These are phyloP conservation scores for Rhadinocentrus ornatus DNA, from an alignment of 2,797 vertebrate species.

Conservation along the genomic window DNA sequence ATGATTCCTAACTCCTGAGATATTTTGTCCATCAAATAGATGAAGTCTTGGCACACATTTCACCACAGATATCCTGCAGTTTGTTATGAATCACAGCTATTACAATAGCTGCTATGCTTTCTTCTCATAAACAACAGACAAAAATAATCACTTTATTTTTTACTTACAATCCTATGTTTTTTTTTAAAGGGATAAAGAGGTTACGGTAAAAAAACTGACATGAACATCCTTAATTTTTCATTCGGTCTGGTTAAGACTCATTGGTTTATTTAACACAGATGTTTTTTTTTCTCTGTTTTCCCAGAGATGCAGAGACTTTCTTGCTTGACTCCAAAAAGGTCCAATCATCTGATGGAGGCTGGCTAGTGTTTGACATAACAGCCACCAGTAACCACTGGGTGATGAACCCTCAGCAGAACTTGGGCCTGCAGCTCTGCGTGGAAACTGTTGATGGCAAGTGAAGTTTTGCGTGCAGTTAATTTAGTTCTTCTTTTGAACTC, in stretches of 20 bases:
- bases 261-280: slow-evolving; percentile 6
- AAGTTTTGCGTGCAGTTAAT: slow-evolving; percentile 19
- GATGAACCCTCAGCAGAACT: slow-evolving; percentile 96
- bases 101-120: slow-evolving; percentile 4
- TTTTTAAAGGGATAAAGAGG: slow-evolving; percentile 33
- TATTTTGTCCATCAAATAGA: slow-evolving; percentile 47
- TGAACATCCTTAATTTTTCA: not conserved
- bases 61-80: slow-evolving; percentile 29
- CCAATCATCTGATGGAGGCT: slow-evolving; percentile 92
- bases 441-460: slow-evolving; percentile 93
- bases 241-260: not conserved
- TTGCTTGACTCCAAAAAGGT: slow-evolving; percentile 92
- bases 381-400: slow-evolving; percentile 99
- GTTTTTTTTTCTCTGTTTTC: slow-evolving; percentile 16
- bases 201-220: slow-evolving; percentile 1
- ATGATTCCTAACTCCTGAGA: slow-evolving; percentile 50
- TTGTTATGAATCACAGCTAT: slow-evolving; percentile 30
- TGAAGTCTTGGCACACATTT: slow-evolving; percentile 28
- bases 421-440: slow-evolving; percentile 95
- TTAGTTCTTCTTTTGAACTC: not conserved
- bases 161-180: slow-evolving; percentile 8
- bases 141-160: slow-evolving; percentile 6
- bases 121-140: slow-evolving; percentile 26
- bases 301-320: slow-evolving; percentile 96
- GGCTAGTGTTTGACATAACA: slow-evolving; percentile 98